These are phyloP conservation scores for Danio choprae DNA, from an alignment of 2,797 vertebrate species.

Conservation along the genomic window DNA sequence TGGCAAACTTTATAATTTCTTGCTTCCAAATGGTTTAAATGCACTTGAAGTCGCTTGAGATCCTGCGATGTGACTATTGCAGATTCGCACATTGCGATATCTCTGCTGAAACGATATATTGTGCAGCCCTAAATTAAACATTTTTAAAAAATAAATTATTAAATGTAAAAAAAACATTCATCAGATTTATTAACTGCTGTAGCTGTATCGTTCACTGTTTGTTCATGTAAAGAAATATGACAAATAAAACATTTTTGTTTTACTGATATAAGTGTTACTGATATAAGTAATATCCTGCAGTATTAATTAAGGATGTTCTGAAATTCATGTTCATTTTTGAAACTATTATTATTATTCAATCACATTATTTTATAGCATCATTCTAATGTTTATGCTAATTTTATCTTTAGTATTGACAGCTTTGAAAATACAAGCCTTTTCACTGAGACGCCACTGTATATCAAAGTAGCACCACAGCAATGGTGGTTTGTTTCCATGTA, in stretches of 20 bases:
- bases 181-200: background rate
- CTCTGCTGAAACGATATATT: too few relatives aligned
- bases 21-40: too few relatives aligned
- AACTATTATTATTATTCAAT: too few relatives aligned
- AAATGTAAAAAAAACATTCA: too few relatives aligned
- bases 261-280: background rate
- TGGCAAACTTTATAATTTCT: too few relatives aligned
- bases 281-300: background rate
- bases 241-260: background rate
- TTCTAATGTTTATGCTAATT: background rate
- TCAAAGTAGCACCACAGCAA: background rate
- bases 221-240: background rate
- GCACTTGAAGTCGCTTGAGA: too few relatives aligned
- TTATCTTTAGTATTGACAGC: background rate
- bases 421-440: background rate
- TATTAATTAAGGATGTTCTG: background rate
- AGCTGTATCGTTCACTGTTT: background rate
- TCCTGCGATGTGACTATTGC: too few relatives aligned
- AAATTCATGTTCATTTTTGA: too few relatives aligned
- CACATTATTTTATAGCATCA: background rate
- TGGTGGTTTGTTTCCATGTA: slow-evolving; percentile 2
- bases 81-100: too few relatives aligned
- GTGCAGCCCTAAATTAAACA: too few relatives aligned
- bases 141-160: too few relatives aligned
- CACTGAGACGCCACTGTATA: background rate